These are phyloP conservation scores for Lutraria rhynchaena DNA, from an alignment of 1,140 invertebrate species.

Conservation along the genomic window DNA sequence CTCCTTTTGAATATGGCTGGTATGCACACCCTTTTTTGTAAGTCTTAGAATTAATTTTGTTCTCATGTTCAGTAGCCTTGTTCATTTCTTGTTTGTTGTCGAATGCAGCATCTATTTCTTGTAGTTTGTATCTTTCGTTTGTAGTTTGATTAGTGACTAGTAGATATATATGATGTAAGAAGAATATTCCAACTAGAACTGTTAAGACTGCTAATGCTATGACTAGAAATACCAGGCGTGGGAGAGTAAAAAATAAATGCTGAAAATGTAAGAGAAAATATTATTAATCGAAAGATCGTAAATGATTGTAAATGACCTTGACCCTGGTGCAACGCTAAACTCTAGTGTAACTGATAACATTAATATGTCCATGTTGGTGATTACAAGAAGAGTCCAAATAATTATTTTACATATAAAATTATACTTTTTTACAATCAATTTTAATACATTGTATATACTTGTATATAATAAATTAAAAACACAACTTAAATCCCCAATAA, in stretches of 20 bases:
- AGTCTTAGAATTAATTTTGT: not conserved
- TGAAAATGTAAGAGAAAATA: slow-evolving; percentile 63
- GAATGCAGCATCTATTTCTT: slow-evolving; percentile 30
- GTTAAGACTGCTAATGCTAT: slow-evolving; percentile 67
- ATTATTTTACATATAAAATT: too few species aligned
- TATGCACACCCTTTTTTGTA: not conserved
- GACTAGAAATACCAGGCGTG: slow-evolving; percentile 74
- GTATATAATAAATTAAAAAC: too few species aligned
- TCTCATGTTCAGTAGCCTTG: not conserved
- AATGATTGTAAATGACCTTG: too few species aligned
- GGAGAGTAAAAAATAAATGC: slow-evolving; percentile 72
- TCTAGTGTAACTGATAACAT: too few species aligned
- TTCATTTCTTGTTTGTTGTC: not conserved
- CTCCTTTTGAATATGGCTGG: slow-evolving; percentile 70
- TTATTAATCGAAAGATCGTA: slow-evolving; percentile 6
- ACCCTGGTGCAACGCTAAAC: too few species aligned
- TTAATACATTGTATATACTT: too few species aligned
- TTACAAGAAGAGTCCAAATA: too few species aligned
- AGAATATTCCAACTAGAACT: slow-evolving; percentile 70
- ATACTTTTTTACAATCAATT: too few species aligned
- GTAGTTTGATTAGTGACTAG: slow-evolving; percentile 77
- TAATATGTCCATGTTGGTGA: not conserved
- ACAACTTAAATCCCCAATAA: too few species aligned
- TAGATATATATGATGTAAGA: slow-evolving; percentile 75
- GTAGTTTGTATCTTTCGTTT: slow-evolving; percentile 77